Percentiles rank a stretch among this genome's conserved stretches.
Conservation (phyloP, 2,113 vertebrate genomes). For the Passer montanus region DNA sequence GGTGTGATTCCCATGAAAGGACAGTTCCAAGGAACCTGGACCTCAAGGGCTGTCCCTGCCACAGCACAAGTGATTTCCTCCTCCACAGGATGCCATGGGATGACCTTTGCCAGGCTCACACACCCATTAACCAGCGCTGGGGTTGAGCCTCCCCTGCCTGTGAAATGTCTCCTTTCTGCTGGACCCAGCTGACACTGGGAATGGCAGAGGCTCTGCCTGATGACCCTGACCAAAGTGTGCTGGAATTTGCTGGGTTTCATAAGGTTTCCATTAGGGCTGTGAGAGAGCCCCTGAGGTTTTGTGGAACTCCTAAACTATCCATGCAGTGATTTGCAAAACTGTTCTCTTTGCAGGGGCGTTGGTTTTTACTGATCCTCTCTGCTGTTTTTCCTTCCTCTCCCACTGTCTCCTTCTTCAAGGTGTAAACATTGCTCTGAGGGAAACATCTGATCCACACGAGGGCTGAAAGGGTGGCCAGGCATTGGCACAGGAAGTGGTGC, state of each 20-base stretch:
- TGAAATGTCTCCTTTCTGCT: background rate
- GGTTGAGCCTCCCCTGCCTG: background rate
- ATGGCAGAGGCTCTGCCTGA: background rate
- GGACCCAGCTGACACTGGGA: background rate
- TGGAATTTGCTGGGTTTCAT: constrained; percentile 45
- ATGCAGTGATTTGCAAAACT: background rate
- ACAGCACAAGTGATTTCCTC: background rate
- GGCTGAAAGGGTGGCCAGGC: background rate
- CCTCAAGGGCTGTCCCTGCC: background rate
- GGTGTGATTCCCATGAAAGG: background rate
- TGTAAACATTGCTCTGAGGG: background rate
- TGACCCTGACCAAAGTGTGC: background rate
- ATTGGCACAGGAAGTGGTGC: background rate
- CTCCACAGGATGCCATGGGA: background rate
- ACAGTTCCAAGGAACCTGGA: background rate
- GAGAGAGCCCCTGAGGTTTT: constrained; percentile 1
- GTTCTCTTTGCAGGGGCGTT: fast-evolving
- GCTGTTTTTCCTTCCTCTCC: background rate
- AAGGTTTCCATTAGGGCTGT: constrained; percentile 34
- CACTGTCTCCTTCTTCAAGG: background rate
- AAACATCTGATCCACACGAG: fast-evolving
- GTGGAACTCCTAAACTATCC: background rate
- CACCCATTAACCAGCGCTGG: background rate
- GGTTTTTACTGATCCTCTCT: background rate
- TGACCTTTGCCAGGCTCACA: background rate